Base-by-base conservation (phyloP, 1,140 invertebrate species). In the Xylocopa sonorina region DNA sequence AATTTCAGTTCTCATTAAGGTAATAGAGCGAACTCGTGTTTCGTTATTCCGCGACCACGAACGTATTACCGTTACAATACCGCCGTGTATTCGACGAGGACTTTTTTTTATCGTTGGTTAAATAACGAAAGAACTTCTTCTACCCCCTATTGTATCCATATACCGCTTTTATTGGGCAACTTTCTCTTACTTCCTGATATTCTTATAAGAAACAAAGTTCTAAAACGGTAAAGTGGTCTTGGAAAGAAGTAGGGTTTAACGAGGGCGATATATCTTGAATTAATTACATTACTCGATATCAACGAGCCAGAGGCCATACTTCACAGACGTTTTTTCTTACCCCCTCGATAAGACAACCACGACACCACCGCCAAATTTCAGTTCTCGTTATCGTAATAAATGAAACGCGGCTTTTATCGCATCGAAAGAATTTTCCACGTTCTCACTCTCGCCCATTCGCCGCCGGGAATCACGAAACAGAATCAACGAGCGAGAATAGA, bases 1-100 rank as follows among this genome's bases (percentile, higher is more conserved):
- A 27, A 57, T 78, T 78, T 53, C 41, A 46, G 29, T n/a, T 73
- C 38, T 72, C 57, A 55, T 78, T 78, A 72, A 27, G 2, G 18
- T 66, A 71, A 77, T 69, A 69, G 38, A 46, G 38, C 21, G 29
- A 29, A 51, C 75, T 43, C 29, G 32, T 68, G 41, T 77, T 68
- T 68, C 51, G 27, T 57, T 50, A 24, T 21, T 51, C n/a, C 62
- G 38, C 16, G 21, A 18, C 34, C 16, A 6, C 32, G n/a, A 55
- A 41, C 38, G 16, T 12, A 27, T n/a, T 38, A 38, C 38, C 38
- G 3, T 38, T 50, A 21, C 21, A 50, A 50, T 50, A 50, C 18
- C 48, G 0, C 16, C 18, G 18, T 50, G 16, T 2, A 18, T 50
- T 50, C 48, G 18, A 46, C 43, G 10, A 14, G 12, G 43, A 46